Evolutionary conservation across 1,140 invertebrate genomes (phyloP), one percentile per base, ranked within the genome.

Genomic region (Saccostrea echinata): DNA sequence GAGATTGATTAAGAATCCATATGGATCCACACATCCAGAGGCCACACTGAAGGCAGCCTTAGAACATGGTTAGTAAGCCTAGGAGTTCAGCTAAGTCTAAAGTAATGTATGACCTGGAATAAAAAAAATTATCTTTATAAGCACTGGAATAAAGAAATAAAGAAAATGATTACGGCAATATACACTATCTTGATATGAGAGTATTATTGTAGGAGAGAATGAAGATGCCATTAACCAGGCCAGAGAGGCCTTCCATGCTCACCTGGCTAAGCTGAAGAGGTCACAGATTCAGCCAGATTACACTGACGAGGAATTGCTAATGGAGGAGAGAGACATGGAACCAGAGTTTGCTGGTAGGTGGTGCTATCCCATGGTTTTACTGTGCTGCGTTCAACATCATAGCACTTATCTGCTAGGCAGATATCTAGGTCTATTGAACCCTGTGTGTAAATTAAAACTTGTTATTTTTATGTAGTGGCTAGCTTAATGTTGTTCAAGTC

Each of bases 191-290:
- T 43, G 4, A 43, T 43, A 0, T 43, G 43, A 6, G 4, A 43
- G 6, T 21, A 3, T 82, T 82, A 12, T 83, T 87, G 18, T 76
- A 95, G 95, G 95, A 76, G 97, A 97, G 33, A 97, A 98, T 53
- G 97, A 98, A 95, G 98, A 99, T 96, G 98, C 98, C 61, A 98
- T 99, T 87, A 95, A 98, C 53, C 97, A 97, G 96, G 98, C 98
- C 1, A 96, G 98, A 82, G 98, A 98, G 95, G 98, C 98, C 93
- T 97, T 99, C 93, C 98, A 99, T 95, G 97, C 98, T 30, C 97
- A 99, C 92, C 95, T 98, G 71, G 97, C 97, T 96, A 96, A 30
- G 76, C 91, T 94, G 86, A 96, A 96, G 95, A 94, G 96, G 95
- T 96, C 96, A 95, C 94, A 96, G 95, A 96, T 97, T 88, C 96